Evolutionary conservation across 2,113 vertebrate genomes (phyloP).

Genomic region (Ceyx margarethae): DNA sequence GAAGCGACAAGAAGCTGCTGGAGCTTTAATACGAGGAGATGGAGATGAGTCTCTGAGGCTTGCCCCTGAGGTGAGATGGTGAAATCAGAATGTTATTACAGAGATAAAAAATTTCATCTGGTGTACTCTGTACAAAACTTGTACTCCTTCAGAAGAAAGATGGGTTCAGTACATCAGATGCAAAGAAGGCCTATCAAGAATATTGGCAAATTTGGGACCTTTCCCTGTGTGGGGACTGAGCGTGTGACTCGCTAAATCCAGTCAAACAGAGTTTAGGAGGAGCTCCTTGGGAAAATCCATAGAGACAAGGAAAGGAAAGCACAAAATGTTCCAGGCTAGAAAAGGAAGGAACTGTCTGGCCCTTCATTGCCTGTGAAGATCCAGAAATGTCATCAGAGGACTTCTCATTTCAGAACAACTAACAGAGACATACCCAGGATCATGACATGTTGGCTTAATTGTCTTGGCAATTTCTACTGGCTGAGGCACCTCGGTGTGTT

Average conservation of each 20-base stretch:
- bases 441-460: neutral
- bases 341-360: neutral
- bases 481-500: neutral
- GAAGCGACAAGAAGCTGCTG: neutral
- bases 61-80: neutral
- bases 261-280: neutral
- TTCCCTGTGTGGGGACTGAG: fast-evolving
- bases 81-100: neutral
- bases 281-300: neutral
- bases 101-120: neutral
- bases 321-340: neutral
- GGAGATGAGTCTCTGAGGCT: neutral
- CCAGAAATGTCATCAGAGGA: neutral
- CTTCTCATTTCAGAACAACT: fast-evolving
- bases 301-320: neutral
- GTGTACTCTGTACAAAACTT: neutral
- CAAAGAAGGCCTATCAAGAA: neutral
- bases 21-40: neutral
- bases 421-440: fast-evolving
- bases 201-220: neutral
- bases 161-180: neutral
- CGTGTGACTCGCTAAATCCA: neutral
- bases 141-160: neutral
- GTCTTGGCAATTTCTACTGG: neutral
- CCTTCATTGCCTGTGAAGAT: neutral